phyloP scores from a whole-genome alignment of 2,888 invertebrate species.

The Diachrysia chrysitis region DNA sequence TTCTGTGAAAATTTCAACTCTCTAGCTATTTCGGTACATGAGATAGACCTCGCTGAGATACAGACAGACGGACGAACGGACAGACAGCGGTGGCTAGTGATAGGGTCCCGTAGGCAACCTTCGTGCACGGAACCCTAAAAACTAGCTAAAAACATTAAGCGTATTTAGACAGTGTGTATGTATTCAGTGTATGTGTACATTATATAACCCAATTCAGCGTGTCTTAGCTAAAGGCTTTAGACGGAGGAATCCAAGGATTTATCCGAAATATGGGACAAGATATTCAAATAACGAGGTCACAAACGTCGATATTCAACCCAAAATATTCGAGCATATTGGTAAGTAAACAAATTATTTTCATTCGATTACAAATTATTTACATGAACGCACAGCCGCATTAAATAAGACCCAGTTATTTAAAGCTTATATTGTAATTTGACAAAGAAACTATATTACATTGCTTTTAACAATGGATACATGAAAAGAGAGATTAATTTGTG shows the following conservation, averaged over 20 bases:
- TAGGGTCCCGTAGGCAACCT: no score
- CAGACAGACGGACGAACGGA: no score
- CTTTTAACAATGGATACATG: no score
- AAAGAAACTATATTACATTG: no score
- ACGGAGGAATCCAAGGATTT: not conserved
- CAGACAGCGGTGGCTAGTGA: no score
- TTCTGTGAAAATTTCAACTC: no score
- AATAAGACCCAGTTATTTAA: not conserved
- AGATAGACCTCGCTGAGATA: no score
- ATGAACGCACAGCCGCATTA: not conserved
- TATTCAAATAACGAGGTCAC: conserved; percentile 1
- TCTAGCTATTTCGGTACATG: no score
- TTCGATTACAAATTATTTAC: conserved; percentile 1
- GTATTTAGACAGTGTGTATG: no score
- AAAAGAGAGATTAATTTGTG: no score
- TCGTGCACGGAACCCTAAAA: no score
- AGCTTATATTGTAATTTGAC: not conserved
- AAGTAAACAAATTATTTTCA: conserved; percentile 4
- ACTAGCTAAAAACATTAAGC: no score
- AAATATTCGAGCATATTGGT: not conserved
- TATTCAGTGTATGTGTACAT: not conserved
- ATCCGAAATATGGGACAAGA: not conserved
- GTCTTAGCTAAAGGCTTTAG: conserved; percentile 1
- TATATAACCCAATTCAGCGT: conserved; percentile 1
- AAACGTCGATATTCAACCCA: not conserved